These are phyloP conservation scores for Drosophila pullipes DNA, from an alignment of 2,888 invertebrate species.

Conservation along the genomic window DNA sequence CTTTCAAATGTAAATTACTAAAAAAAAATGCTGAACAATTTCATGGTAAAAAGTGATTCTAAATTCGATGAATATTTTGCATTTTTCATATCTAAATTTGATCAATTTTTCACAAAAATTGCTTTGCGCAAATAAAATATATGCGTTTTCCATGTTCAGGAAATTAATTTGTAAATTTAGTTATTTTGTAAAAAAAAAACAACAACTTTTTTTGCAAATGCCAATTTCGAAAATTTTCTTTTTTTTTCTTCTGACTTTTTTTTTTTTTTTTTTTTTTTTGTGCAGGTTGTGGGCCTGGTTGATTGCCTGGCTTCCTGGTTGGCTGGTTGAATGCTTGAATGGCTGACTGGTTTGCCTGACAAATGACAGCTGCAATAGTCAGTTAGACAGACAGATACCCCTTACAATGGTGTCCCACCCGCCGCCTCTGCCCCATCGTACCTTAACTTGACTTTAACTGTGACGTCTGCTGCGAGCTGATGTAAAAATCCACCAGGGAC, in stretches of 20 bases:
- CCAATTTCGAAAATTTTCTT: neutral
- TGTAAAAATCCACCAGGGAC: conserved; percentile 53
- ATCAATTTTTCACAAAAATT: neutral
- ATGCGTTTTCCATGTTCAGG: neutral
- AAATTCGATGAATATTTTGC: neutral
- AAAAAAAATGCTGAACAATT: neutral
- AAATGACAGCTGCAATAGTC: conserved; percentile 66
- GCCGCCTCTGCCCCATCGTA: neutral
- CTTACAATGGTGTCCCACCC: neutral
- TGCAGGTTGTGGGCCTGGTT: conserved; percentile 37
- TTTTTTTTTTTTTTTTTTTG: neutral
- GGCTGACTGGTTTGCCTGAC: conserved; percentile 43
- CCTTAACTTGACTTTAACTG: conserved; percentile 34
- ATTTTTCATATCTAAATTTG: neutral
- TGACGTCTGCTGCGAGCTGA: conserved; percentile 40
- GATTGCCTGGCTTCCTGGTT: conserved; percentile 40
- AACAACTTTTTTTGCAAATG: neutral
- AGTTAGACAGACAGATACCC: conserved; percentile 24
- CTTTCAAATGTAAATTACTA: neutral
- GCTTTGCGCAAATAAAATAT: neutral
- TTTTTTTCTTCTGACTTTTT: neutral
- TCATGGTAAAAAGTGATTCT: neutral
- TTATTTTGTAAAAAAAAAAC: neutral
- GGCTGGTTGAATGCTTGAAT: neutral
- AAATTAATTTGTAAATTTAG: neutral